phyloP scores from a whole-genome alignment of 2,888 invertebrate species.

The Papilio protenor region DNA sequence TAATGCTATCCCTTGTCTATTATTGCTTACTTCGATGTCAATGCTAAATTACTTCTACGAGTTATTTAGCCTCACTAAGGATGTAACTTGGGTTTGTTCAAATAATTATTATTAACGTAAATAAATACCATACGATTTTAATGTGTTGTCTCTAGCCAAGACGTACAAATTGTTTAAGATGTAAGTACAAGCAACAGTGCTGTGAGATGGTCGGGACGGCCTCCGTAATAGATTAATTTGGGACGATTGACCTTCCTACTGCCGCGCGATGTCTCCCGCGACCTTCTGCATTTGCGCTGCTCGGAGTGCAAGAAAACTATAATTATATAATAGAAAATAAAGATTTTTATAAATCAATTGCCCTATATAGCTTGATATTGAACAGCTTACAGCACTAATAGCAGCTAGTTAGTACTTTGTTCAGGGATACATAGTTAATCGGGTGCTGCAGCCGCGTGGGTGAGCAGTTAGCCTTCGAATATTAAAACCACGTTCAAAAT shows the following conservation, averaged over 20 bases:
- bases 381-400: too few species aligned
- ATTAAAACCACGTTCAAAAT: background rate
- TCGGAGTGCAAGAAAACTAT: background rate
- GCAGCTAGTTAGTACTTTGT: too few species aligned
- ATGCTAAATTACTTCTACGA: background rate
- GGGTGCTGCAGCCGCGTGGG: background rate
- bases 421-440: background rate
- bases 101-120: too few species aligned
- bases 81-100: too few species aligned
- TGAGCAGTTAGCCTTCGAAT: slow-evolving; percentile 16
- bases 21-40: too few species aligned
- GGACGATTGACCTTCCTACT: slow-evolving; percentile 23
- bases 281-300: background rate
- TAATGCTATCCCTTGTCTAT: too few species aligned
- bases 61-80: background rate
- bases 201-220: background rate
- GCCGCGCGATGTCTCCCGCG: slow-evolving; percentile 11
- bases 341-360: background rate
- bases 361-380: too few species aligned
- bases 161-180: background rate
- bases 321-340: background rate
- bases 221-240: slow-evolving; percentile 27
- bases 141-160: background rate
- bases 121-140: background rate
- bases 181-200: background rate